Percentiles rank a stretch among this genome's conserved stretches.
These are phyloP conservation scores for Tetheella fluctuosa DNA, from an alignment of 2,888 invertebrate species.

Conservation along the genomic window DNA sequence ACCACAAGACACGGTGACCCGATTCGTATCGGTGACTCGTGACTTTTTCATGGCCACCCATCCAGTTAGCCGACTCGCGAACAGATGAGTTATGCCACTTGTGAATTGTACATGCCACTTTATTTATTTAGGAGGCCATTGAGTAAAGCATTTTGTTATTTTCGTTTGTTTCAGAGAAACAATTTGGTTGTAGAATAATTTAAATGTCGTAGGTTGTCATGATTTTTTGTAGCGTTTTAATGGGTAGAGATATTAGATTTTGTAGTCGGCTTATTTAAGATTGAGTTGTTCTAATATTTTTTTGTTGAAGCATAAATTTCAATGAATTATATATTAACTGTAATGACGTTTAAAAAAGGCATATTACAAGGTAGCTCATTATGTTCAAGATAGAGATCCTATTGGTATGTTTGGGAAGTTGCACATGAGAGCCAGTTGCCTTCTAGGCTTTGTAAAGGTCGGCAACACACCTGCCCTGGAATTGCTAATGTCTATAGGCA, in stretches of 20 bases:
- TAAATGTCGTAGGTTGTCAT: not conserved
- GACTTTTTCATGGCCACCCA: constrained; percentile 24
- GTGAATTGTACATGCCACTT: constrained; percentile 1
- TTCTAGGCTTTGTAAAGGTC: no score
- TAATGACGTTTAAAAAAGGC: no score
- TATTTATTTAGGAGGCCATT: constrained; percentile 1
- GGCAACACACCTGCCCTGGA: no score
- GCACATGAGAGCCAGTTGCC: no score
- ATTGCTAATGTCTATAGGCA: no score
- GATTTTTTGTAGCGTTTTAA: not conserved
- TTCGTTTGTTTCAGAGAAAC: constrained; percentile 3
- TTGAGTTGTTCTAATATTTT: no score
- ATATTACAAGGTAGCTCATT: no score
- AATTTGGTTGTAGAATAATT: not conserved
- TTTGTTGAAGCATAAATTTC: no score
- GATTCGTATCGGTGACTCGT: constrained; percentile 22
- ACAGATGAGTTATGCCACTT: not conserved
- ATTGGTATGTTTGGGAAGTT: no score
- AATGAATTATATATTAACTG: no score
- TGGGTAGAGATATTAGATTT: not conserved
- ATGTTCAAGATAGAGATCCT: no score
- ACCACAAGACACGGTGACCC: constrained; percentile 21
- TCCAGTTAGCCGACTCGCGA: constrained; percentile 1
- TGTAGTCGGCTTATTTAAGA: not conserved
- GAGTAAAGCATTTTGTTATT: constrained; percentile 1